Conservation (phyloP, 2,888 invertebrate species). For the Aleiodes alternator region DNA sequence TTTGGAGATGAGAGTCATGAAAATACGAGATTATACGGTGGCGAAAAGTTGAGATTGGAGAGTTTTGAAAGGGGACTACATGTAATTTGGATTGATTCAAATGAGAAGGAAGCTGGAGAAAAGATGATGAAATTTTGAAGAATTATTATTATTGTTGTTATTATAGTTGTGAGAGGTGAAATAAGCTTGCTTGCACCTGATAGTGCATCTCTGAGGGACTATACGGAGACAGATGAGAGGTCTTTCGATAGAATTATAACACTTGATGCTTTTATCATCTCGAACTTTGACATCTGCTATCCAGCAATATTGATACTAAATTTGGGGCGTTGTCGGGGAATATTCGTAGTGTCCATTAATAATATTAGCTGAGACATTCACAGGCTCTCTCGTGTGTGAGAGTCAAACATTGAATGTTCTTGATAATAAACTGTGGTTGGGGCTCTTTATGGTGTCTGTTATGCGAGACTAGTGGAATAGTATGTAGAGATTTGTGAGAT, state of each 20-base stretch:
- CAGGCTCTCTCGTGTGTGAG: background rate
- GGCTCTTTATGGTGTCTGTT: background rate
- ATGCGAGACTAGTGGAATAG: background rate
- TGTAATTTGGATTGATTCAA: no score
- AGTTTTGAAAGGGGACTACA: no score
- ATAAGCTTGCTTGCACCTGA: no score
- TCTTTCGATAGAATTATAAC: background rate
- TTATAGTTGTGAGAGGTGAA: no score
- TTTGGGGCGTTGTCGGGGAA: conserved; percentile 19
- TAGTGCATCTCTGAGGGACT: no score
- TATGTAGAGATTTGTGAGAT: conserved; percentile 30
- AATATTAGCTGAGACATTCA: background rate
- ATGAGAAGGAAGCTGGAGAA: no score
- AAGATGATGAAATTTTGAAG: no score
- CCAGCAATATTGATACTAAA: conserved; percentile 16
- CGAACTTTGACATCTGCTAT: conserved; percentile 16
- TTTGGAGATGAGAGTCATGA: background rate
- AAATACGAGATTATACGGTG: no score
- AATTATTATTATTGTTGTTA: no score
- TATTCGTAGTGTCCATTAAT: background rate
- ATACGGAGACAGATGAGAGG: no score
- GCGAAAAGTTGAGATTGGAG: no score
- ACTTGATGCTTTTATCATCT: background rate
- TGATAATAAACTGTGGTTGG: background rate
- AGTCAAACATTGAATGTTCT: background rate